phyloP scores from a whole-genome alignment of 2,888 invertebrate genomes.

The Trimorus sp. region DNA sequence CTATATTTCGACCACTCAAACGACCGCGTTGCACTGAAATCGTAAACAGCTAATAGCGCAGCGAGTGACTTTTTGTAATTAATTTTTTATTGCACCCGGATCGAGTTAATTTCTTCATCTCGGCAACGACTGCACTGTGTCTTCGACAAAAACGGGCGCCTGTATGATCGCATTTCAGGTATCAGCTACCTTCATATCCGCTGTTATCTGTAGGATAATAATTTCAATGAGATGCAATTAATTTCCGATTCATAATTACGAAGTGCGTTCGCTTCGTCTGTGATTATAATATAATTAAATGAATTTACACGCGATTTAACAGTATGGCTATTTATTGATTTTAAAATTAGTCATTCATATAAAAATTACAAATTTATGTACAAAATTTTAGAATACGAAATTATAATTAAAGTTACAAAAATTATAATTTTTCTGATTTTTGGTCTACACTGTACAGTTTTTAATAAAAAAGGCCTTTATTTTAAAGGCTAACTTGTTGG shows the following conservation, averaged over 20 bases:
- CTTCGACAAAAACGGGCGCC: slow-evolving; percentile 25
- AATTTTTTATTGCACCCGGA: slow-evolving; percentile 28
- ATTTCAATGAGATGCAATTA: slow-evolving; percentile 53
- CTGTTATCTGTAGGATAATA: slow-evolving; percentile 48
- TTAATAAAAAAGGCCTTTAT: too few relatives aligned
- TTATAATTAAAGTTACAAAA: too few relatives aligned
- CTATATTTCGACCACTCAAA: slow-evolving; percentile 14
- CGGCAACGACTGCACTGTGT: slow-evolving; percentile 19
- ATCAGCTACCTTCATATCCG: slow-evolving; percentile 40
- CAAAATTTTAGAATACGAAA: too few relatives aligned
- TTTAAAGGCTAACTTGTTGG: too few relatives aligned
- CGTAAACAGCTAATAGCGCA: slow-evolving; percentile 24
- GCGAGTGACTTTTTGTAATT: slow-evolving; percentile 23
- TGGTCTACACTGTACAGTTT: too few relatives aligned
- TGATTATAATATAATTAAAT: slow-evolving; percentile 43
- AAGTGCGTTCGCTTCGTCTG: slow-evolving; percentile 27
- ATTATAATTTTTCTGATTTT: too few relatives aligned
- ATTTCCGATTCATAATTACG: slow-evolving; percentile 49
- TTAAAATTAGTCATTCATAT: too few relatives aligned
- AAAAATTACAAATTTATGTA: too few relatives aligned
- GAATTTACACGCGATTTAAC: slow-evolving; percentile 27
- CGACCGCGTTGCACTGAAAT: slow-evolving; percentile 20
- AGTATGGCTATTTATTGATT: not conserved
- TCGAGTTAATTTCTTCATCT: slow-evolving; percentile 43
- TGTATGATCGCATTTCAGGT: slow-evolving; percentile 43